Base-by-base conservation (phyloP, 2,113 vertebrate species). In the Engystomops pustulosus region DNA sequence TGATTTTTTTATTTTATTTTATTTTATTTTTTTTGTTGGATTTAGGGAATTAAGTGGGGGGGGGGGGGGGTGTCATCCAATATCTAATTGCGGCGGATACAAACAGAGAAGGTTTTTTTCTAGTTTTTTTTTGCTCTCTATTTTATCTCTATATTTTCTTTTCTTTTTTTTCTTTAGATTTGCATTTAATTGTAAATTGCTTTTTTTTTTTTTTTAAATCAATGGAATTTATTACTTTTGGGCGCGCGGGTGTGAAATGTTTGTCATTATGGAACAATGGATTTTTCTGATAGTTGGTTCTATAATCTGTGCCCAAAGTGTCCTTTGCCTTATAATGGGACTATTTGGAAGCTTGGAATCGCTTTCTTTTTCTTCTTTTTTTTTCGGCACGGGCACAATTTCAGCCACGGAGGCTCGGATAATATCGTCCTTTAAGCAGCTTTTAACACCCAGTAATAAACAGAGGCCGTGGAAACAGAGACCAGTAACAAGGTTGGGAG, bases 171-270 rank as follows among this genome's bases (percentile, higher is more conserved):
- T 88, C 87, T 88, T 76, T 83, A 91, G 87, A 88, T 88, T 88
- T 86, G 89, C 86, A 87, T 88, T 92, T 90, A 92, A 91, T 90
- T 90, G 90, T 88, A 90, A 90, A 91, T 89, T 89, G 88, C 86
- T 87, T 90, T 60, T 84, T 12, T 75, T 90, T 80, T 90, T 58
- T 84, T 15, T 76, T 90, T 81, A 86, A 91, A 91, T 91, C 91
- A 88, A 90, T 91, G 80, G 86, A 81, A 89, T 91, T 88, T 91
- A 89, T 90, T 89, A 86, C 90, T 90, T 86, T 88, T 91, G 87
- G 85, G 86, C 89, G 69, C 45, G 87, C 89, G 90, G 87, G 88
- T 90, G 88, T 90, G 87, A 91, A 91, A 89, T 86, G 87, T 90
- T 89, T 90, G 84, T 87, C 75, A 53, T 89, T 90, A 87, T 30